phyloP scores from a whole-genome alignment of 1,140 invertebrate genomes.

The Sitophilus oryzae region DNA sequence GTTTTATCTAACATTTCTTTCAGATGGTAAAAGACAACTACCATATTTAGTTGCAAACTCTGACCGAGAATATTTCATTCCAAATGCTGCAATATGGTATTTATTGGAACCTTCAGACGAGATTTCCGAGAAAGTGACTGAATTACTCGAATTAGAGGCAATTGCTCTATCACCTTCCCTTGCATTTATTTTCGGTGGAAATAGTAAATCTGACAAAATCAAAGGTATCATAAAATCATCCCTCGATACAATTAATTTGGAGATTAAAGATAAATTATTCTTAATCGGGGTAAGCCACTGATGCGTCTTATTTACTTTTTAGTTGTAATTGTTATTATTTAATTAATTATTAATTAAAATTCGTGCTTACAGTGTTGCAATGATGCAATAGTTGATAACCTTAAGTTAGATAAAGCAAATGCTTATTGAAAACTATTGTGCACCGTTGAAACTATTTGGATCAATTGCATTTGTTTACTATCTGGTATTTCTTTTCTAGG shows the following conservation, averaged over 20 bases:
- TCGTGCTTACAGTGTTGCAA: no score
- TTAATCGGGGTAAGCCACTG: constrained; percentile 25
- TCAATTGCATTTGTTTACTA: constrained; percentile 20
- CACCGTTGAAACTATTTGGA: neutral
- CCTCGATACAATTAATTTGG: constrained; percentile 46
- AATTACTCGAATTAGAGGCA: constrained; percentile 73
- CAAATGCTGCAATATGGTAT: constrained; percentile 52
- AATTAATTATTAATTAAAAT: no score
- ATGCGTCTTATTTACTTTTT: neutral
- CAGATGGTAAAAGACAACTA: neutral
- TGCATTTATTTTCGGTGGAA: constrained; percentile 43
- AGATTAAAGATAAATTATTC: constrained; percentile 21
- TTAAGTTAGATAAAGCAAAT: no score
- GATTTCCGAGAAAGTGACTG: constrained; percentile 45
- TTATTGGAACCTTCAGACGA: constrained; percentile 44
- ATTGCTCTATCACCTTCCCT: constrained; percentile 57
- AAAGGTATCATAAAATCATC: constrained; percentile 45
- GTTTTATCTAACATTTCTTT: neutral
- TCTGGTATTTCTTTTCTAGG: constrained; percentile 40
- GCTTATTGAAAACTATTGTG: neutral
- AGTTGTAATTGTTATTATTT: no score
- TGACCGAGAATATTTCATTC: constrained; percentile 49
- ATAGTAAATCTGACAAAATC: constrained; percentile 47
- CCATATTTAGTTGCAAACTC: constrained; percentile 30
- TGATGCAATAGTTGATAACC: no score